These are phyloP conservation scores for Apis mellifera DNA, from an alignment of 1,140 invertebrate genomes.

Conservation along the genomic window Amel_HAv3.1 CM009931.2:944001-944500, in stretches of 20 bases:
- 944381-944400: not conserved
- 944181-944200: not conserved
- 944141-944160: slow-evolving; percentile 52
- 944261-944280: slow-evolving; percentile 17
- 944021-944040: not conserved
- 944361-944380: too few species aligned
- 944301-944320: too few species aligned
- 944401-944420: slow-evolving; percentile 26
- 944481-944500: slow-evolving; percentile 25
- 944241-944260: slow-evolving; percentile 23
- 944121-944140: slow-evolving; percentile 45
- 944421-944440: slow-evolving; percentile 33
- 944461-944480: slow-evolving; percentile 36
- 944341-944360: not conserved
- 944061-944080: slow-evolving; percentile 42
- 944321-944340: slow-evolving; percentile 11
- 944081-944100: slow-evolving; percentile 45
- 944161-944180: slow-evolving; percentile 32
- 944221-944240: slow-evolving; percentile 13
- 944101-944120: slow-evolving; percentile 28
- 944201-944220: slow-evolving; percentile 43
- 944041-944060: slow-evolving; percentile 42
- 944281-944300: not conserved
- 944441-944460: slow-evolving; percentile 25
- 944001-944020: not conserved